Evolutionary conservation across 2,113 vertebrate species (phyloP), one percentile per base, ranked within the genome.

Genomic region (Alexandromys fortis): DNA sequence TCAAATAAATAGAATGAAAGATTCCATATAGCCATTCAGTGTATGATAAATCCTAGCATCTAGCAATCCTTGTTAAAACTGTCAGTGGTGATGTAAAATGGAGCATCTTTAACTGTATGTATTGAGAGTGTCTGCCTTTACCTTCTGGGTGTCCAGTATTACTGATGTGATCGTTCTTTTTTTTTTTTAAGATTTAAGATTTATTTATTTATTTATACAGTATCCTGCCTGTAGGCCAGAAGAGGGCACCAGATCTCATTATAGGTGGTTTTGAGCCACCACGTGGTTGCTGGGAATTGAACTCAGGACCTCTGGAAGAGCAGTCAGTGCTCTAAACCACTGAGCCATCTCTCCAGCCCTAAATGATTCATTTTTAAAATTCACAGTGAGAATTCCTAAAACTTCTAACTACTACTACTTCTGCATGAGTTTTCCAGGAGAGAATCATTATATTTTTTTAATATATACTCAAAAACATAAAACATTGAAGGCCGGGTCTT

Each of bases 391-490:
- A 28, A 45, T 47, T 61, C 42, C 47, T 68, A 28, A 94, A 70
- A 61, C 12, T 49, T 47, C 30, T 82, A 76, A 30, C 13, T 16
- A 81, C 13, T 16, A 81, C 16, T 72, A 42, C 49, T 65, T 93
- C 49, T 78, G 7, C 7, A 49, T 86, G 45, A 68, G 28, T 55
- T 92, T 85, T 61, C 21, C 58, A 90, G 55, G 17, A 92, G 93
- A 90, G 24, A 47, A 45, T 73, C 86, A 5, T 88, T 93, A 30
- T 49, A 42, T 42, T 14, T 87, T 86, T 42, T 30, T 30, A 87
- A 38, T 79, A 17, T 90, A 68, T 94, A 45, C 38, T 67, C 42
- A 86, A 94, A 93, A 93, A 70, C 77, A 55, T 87, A 83, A 93
- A 94, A 75, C 38, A 81, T 58, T 76, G 8, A 26, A 92, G 58